Percentiles rank a stretch among this genome's conserved stretches.
These are phyloP conservation scores for Agrochola macilenta DNA, from an alignment of 2,888 invertebrate species.

Conservation along the genomic window DNA sequence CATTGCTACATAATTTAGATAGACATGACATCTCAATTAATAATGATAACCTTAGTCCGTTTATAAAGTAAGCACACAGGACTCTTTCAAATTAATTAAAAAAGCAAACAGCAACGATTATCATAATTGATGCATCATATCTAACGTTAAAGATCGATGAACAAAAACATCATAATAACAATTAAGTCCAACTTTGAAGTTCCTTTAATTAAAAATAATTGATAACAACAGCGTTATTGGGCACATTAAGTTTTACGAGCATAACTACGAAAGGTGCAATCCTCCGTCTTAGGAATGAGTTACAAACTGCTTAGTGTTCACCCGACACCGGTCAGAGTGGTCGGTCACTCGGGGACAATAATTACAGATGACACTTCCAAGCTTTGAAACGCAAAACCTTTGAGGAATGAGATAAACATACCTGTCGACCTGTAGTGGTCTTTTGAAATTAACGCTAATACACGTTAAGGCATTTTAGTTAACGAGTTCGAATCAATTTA, in stretches of 20 bases:
- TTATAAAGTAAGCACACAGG: constrained; percentile 11
- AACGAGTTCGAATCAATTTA: neutral
- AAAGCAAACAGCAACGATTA: constrained; percentile 42
- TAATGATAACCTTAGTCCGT: neutral
- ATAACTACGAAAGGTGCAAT: constrained; percentile 39
- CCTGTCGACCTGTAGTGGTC: constrained; percentile 68
- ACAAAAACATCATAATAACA: constrained; percentile 33
- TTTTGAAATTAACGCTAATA: constrained; percentile 51
- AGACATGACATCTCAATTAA: constrained; percentile 5
- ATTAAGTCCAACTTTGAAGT: constrained; percentile 28
- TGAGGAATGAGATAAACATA: constrained; percentile 74
- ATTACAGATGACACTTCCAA: constrained; percentile 83
- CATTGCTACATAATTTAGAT: constrained; percentile 15
- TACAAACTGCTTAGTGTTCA: constrained; percentile 75
- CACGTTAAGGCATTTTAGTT: neutral
- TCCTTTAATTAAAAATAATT: constrained; percentile 57
- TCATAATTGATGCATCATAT: constrained; percentile 42
- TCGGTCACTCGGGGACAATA: constrained; percentile 82
- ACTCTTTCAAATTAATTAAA: constrained; percentile 30
- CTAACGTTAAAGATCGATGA: constrained; percentile 29
- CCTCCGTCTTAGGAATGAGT: constrained; percentile 60
- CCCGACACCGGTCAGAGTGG: constrained; percentile 80
- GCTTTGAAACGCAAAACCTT: constrained; percentile 86
- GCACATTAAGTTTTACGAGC: constrained; percentile 47
- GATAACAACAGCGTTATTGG: constrained; percentile 20